Percentiles rank a stretch among this genome's conserved stretches.
phyloP scores from a whole-genome alignment of 1,140 invertebrate species.

The Plodia interpunctella region DNA sequence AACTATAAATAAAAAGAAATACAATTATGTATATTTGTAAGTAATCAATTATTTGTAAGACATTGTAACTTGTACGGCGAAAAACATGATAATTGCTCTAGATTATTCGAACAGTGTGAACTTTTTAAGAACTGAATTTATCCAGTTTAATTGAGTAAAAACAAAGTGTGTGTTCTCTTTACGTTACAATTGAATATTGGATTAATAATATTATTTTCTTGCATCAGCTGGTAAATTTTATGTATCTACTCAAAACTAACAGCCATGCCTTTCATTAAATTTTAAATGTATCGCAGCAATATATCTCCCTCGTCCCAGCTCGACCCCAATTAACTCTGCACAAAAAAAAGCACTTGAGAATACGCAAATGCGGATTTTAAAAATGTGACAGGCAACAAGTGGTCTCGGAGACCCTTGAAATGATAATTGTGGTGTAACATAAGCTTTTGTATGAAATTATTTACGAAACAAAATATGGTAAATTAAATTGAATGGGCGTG shows the following conservation, averaged over 20 bases:
- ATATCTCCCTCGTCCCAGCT: slow-evolving; percentile 7
- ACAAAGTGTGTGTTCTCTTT: too few species aligned
- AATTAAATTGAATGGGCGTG: not conserved
- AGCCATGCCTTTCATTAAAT: too few species aligned
- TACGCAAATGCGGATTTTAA: slow-evolving; percentile 8
- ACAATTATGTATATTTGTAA: too few species aligned
- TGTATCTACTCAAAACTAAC: slow-evolving; percentile 2
- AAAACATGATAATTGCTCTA: too few species aligned
- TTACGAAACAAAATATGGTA: slow-evolving; percentile 8
- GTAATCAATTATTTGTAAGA: too few species aligned
- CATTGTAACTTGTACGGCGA: not conserved
- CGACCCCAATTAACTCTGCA: slow-evolving; percentile 16
- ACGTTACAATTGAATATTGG: too few species aligned
- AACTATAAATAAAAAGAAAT: slow-evolving; percentile 74
- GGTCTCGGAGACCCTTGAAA: slow-evolving; percentile 13
- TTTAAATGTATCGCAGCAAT: slow-evolving; percentile 1
- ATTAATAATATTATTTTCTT: too few species aligned
- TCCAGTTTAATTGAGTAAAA: too few species aligned
- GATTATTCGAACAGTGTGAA: too few species aligned
- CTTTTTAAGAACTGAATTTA: too few species aligned
- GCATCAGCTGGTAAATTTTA: not conserved
- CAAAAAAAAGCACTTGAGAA: slow-evolving; percentile 15
- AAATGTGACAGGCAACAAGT: slow-evolving; percentile 14
- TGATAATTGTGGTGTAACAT: slow-evolving; percentile 10
- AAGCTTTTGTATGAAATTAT: slow-evolving; percentile 9